phyloP scores from a whole-genome alignment of 2,888 invertebrate species.

The Perizoma flavofasciatum region DNA sequence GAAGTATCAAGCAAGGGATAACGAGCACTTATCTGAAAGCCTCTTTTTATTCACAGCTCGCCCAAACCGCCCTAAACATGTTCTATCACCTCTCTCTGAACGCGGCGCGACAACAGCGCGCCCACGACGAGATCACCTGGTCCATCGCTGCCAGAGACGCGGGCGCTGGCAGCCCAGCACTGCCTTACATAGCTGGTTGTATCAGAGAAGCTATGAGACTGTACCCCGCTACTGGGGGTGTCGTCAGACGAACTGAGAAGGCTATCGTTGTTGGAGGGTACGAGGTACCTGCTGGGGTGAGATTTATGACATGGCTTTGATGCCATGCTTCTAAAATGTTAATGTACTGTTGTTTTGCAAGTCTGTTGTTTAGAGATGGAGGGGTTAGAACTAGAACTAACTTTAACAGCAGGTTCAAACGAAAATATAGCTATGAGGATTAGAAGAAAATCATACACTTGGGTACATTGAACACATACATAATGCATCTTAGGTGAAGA shows the following conservation, averaged over 20 bases:
- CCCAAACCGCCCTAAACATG: conserved; percentile 71
- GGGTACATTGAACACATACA: too few species aligned
- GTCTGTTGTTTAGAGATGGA: too few species aligned
- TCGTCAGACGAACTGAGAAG: conserved; percentile 62
- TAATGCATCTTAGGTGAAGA: too few species aligned
- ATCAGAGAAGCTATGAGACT: conserved; percentile 67
- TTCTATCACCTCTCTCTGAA: conserved; percentile 73
- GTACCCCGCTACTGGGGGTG: conserved; percentile 73
- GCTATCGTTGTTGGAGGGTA: conserved; percentile 66
- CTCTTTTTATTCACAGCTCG: conserved; percentile 52
- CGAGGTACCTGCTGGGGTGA: conserved; percentile 72
- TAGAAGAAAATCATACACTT: too few species aligned
- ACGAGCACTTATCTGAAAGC: too few species aligned
- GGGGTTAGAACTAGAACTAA: too few species aligned
- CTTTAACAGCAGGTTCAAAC: too few species aligned
- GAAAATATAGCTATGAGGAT: too few species aligned
- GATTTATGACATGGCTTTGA: too few species aligned
- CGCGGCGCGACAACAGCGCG: conserved; percentile 73
- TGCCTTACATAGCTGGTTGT: conserved; percentile 65
- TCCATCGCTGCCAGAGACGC: conserved; percentile 58
- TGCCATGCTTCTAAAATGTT: too few species aligned
- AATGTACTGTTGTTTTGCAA: too few species aligned
- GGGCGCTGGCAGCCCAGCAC: conserved; percentile 50
- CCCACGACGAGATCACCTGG: conserved; percentile 72
- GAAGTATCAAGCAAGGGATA: too few species aligned